Base-by-base conservation (phyloP, 2,797 vertebrate species). In the Enteromius argenteus region DNA sequence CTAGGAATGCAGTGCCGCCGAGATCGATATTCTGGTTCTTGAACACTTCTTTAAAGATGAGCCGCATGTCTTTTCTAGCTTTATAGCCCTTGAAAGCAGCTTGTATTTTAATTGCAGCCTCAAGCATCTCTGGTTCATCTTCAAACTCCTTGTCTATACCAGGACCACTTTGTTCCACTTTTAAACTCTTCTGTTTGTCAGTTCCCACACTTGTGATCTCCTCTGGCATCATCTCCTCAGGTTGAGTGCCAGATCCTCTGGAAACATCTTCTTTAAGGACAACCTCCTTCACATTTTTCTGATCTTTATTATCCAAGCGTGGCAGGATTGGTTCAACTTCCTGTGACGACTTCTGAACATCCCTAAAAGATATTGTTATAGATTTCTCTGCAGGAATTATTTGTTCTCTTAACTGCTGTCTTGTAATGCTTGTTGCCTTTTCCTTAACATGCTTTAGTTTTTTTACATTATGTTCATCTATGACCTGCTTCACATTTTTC, bases 61-160 rank as follows among this genome's bases (percentile, higher is more conserved):
- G 98, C 13, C 95, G 95, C 91, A 99, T 96, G 86, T 97, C 96
- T 88, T 95, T 98, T 53, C 97, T 95, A 17, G 96, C 92, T 92
- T 97, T 97, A 88, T 96, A 98, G 69, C 97, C 97, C 89, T 98
- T 98, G 88, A 99, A 98, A 4, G 97, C 97, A 0, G 97, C 97
- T 90, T 99, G 98, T 88, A 99, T 99, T 91, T 97, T 98, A 83
- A 97, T 92, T 0, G 97, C 97, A 0, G 97, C 97, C 39, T 96
- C 95, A 82, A 93, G 92, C 85, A 96, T 90, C 91, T 97, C 92
- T 27, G 95, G 93, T 69, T 97, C 95, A 5, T 96, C 95, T 32
- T 95, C 95, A 21, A 73, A 6, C 53, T 68, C 85, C 58, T 91
- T 53, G n/a, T 93, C 91, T 1, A 86, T 53, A 86, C 21, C 66